These are phyloP conservation scores for Merops nubicus DNA, from an alignment of 2,113 vertebrate species.

Conservation along the genomic window DNA sequence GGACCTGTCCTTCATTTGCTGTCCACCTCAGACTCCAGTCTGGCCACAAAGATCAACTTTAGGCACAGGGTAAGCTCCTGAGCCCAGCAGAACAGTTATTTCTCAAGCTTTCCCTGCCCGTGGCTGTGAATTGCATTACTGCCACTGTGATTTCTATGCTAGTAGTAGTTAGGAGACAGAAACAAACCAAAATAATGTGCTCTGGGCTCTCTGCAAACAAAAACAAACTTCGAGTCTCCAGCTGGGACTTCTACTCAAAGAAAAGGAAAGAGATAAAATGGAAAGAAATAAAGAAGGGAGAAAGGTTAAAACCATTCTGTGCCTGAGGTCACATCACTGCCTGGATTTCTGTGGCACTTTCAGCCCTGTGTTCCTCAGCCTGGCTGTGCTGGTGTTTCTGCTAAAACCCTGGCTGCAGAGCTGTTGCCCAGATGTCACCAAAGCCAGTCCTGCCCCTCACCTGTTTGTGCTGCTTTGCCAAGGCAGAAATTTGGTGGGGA, in stretches of 20 bases:
- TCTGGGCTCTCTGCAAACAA: background rate
- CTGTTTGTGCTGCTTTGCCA: background rate
- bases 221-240: background rate
- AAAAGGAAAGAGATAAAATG: background rate
- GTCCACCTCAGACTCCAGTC: background rate
- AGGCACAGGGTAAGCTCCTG: background rate
- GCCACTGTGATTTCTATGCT: background rate
- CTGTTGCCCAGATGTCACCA: background rate
- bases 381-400: background rate
- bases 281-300: rapidly evolving
- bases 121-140: background rate
- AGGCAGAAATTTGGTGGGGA: background rate
- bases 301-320: background rate
- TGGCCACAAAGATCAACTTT: background rate
- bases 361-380: background rate
- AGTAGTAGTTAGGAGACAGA: background rate
- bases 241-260: background rate
- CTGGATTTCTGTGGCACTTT: background rate
- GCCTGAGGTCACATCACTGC: background rate
- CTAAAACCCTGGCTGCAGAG: background rate
- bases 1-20: background rate
- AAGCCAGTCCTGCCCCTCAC: background rate
- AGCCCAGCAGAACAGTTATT: background rate
- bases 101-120: background rate
- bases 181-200: background rate